Base-by-base conservation (phyloP, 2,888 invertebrate species). In the Phragmatobia fuliginosa region DNA sequence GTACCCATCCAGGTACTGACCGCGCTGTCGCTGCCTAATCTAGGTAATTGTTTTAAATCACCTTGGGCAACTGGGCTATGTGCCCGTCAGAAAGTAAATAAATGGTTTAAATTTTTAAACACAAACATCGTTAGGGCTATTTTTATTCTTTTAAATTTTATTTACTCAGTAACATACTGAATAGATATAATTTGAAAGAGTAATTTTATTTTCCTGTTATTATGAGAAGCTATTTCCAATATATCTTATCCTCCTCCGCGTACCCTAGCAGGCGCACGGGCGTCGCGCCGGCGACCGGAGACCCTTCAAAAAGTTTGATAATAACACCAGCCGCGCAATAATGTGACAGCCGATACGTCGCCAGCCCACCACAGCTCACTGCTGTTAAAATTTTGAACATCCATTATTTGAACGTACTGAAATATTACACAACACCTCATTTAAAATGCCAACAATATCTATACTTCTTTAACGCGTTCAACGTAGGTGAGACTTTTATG, bases 311-410 rank as follows among this genome's bases (percentile, higher is more conserved):
- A 95, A 95, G 91, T 95, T 95, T 92, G 88, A 94, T 94, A 95
- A 94, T 94, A 95, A 94, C 92, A 93, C 86, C 88, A 86, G 83
- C 83, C 78, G 78, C 82, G 83, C 78, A 84, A 92, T 95, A 94
- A 95, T 94, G 94, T 94, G 95, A 94, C 95, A 95, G 94, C 94
- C 94, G 94, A 94, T 95, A 94, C 93, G 94, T 95, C 94, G 94
- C 94, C 93, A 86, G 85, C 83, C 84, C 82, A 79, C 72, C 81
- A 78, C 82, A 86, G 85, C 88, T 87, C 81, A 77, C 83, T 87
- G 85, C 88, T 88, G 88, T 91, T 92, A 90, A 91, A 91, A 92
- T 89, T 90, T 87, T 85, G 84, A 87, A 87, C 87, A 82, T 79
- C 83, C 84, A 85, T 87, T 88, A 82, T 85, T 72, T 75, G 73